Percentiles rank a stretch among this genome's conserved stretches.
phyloP scores from a whole-genome alignment of 2,888 invertebrate genomes.

The Allolobophora icterica region DNA sequence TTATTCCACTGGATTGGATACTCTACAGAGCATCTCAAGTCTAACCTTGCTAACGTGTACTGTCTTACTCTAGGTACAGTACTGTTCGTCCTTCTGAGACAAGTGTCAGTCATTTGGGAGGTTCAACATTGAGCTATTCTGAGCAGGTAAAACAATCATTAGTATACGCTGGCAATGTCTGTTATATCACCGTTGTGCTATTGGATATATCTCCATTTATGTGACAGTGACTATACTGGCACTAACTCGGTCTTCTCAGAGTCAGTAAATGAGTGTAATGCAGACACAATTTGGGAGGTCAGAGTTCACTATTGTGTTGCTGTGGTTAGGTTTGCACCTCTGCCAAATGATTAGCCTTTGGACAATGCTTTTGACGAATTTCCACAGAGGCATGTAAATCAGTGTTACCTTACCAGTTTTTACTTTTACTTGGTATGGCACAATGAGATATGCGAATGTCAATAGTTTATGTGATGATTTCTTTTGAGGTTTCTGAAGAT shows the following conservation, averaged over 20 bases:
- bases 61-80: constrained; percentile 41
- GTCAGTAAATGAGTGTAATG: not conserved
- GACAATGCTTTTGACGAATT: not conserved
- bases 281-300: not conserved
- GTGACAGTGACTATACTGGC: not conserved
- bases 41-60: not conserved
- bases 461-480: no score
- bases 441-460: not conserved
- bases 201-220: not conserved
- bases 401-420: not conserved
- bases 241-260: not conserved
- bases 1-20: not conserved
- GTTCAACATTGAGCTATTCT: not conserved
- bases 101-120: constrained; percentile 33
- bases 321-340: not conserved
- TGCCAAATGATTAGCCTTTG: not conserved
- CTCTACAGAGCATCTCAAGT: not conserved
- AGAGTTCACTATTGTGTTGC: not conserved
- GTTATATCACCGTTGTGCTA: no score
- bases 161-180: not conserved
- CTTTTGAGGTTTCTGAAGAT: no score
- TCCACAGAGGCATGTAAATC: not conserved
- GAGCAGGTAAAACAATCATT: constrained; percentile 26
- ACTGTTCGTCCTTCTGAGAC: constrained; percentile 55
- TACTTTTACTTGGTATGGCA: not conserved